Evolutionary conservation across 2,113 vertebrate species (phyloP).

Genomic region (Sapajus apella): DNA sequence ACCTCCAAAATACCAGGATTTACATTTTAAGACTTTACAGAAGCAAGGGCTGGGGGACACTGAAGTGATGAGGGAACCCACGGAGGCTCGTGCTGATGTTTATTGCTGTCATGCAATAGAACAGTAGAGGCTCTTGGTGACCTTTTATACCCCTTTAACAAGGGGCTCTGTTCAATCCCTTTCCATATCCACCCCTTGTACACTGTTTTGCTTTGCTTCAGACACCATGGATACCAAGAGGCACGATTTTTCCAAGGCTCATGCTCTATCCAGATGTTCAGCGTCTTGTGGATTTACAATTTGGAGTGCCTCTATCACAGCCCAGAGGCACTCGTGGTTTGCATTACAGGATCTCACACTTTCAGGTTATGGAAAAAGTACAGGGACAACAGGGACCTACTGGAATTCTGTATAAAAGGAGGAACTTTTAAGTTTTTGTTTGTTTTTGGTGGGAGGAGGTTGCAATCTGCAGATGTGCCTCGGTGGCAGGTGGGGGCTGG

Average conservation of each 20-base stretch:
- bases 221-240: slow-evolving; percentile 72
- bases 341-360: too few relatives aligned
- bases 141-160: not conserved
- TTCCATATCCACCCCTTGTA: slow-evolving; percentile 25
- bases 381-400: not conserved
- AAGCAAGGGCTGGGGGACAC: not conserved
- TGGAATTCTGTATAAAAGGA: not conserved
- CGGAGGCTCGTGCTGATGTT: not conserved
- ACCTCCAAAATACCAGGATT: not conserved
- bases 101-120: not conserved
- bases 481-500: too few relatives aligned
- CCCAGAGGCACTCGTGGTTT: not conserved
- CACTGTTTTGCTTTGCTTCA: slow-evolving; percentile 62
- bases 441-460: too few relatives aligned
- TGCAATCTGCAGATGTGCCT: not conserved
- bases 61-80: not conserved
- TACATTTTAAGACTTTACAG: not conserved
- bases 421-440: not conserved
- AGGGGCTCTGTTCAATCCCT: not conserved
- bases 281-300: not conserved
- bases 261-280: slow-evolving; percentile 60
- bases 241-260: slow-evolving; percentile 63
- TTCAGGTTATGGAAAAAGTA: not conserved
- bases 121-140: not conserved
- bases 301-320: not conserved